Conservation (phyloP, 2,797 vertebrate species). For the Sebastiscus albofasciatus region DNA sequence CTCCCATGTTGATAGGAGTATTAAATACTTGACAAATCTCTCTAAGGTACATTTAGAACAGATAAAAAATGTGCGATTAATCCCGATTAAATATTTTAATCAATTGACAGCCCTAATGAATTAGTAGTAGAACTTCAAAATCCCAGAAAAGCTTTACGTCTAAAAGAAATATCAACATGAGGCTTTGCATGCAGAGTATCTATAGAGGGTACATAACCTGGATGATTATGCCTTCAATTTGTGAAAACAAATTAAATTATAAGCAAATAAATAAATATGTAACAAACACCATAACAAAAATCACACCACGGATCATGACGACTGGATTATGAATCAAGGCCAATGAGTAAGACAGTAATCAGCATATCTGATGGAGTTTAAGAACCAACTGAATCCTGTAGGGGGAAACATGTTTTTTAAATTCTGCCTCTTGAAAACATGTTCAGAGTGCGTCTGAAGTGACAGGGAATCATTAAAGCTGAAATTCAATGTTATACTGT, state of each 20-base stretch:
- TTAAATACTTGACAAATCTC: too few species aligned
- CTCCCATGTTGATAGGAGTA: too few species aligned
- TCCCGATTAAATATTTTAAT: too few species aligned
- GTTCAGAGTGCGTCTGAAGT: slow-evolving; percentile 3
- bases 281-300: not conserved
- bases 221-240: not conserved
- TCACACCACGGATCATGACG: not conserved
- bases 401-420: slow-evolving; percentile 6
- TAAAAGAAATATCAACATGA: not conserved
- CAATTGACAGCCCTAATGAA: too few species aligned
- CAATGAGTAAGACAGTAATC: slow-evolving; percentile 4
- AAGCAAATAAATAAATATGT: not conserved
- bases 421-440: slow-evolving; percentile 25
- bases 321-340: not conserved
- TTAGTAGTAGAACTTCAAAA: not conserved
- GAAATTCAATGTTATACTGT: not conserved
- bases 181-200: not conserved
- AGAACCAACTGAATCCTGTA: slow-evolving; percentile 9
- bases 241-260: not conserved
- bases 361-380: slow-evolving; percentile 15
- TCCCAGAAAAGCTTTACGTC: not conserved
- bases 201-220: not conserved
- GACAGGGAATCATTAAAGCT: slow-evolving; percentile 14
- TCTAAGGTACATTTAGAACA: too few species aligned
- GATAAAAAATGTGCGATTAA: too few species aligned